A percentile compares a stretch with the other conserved stretches of the same genome.
Conservation (phyloP, 53 echinoderm and acorn worm genomes). For the Echinarachnius parma region DNA sequence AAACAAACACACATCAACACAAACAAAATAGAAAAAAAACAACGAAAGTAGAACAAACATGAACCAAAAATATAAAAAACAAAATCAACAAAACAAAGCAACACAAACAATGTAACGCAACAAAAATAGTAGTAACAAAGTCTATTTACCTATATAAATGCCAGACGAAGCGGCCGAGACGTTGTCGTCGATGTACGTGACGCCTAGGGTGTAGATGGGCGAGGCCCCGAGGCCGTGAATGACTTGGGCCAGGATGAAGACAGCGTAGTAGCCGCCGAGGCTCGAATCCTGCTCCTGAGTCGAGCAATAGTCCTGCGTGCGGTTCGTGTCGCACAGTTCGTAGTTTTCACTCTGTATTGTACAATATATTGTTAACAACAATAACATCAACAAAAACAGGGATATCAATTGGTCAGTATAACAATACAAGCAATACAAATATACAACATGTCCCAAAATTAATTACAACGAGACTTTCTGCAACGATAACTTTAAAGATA, state of each 20-base stretch:
- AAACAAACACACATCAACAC: too few species aligned
- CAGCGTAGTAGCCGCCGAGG: constrained; percentile 60
- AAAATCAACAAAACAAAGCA: neutral
- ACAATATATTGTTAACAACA: neutral
- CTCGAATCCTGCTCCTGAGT: neutral
- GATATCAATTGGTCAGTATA: too few species aligned
- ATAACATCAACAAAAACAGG: too few species aligned
- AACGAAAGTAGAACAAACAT: neutral
- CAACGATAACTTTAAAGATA: too few species aligned
- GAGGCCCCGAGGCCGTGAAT: constrained; percentile 89
- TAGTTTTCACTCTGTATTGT: constrained; percentile 37
- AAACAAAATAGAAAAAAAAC: too few species aligned
- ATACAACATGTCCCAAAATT: too few species aligned
- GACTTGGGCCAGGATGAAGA: constrained; percentile 83
- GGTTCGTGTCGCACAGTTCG: constrained; percentile 58
- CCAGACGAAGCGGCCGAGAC: constrained; percentile 40
- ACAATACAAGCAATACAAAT: too few species aligned
- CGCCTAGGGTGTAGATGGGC: constrained; percentile 81
- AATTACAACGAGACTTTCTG: too few species aligned
- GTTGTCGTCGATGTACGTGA: constrained; percentile 92
- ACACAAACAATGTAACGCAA: neutral
- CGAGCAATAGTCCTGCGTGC: constrained; percentile 45
- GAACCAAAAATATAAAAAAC: neutral
- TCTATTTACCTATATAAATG: constrained; percentile 60
- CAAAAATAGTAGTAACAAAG: too few species aligned